phyloP scores from a whole-genome alignment of 2,888 invertebrate species.

The Neria commutata region DNA sequence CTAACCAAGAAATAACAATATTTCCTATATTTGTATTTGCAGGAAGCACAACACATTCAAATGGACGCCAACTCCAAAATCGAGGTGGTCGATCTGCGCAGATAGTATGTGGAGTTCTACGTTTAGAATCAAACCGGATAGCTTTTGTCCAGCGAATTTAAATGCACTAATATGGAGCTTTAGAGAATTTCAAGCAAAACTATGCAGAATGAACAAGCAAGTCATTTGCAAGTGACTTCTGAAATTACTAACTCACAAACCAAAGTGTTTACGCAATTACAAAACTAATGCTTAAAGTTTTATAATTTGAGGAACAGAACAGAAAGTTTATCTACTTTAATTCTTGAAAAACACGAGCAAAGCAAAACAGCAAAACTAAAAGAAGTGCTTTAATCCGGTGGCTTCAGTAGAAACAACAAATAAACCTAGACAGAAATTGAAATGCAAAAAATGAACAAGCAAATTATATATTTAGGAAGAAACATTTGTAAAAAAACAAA shows the following conservation, averaged over 20 bases:
- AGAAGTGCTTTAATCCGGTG: constrained; percentile 41
- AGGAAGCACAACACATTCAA: constrained; percentile 76
- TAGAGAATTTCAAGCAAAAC: constrained; percentile 1
- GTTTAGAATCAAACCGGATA: constrained; percentile 16
- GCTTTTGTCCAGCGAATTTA: constrained; percentile 21
- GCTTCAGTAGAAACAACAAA: constrained; percentile 24
- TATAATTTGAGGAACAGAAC: background rate
- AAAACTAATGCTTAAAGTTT: no score
- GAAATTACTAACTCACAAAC: background rate
- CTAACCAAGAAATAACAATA: constrained; percentile 8
- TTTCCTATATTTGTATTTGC: constrained; percentile 50
- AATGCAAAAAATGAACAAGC: background rate
- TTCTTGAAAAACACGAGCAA: background rate
- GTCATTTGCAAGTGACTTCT: background rate
- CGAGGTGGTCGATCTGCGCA: constrained; percentile 76
- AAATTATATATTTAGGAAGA: background rate
- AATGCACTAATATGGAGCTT: background rate
- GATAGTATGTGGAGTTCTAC: constrained; percentile 62
- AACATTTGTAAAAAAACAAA: no score
- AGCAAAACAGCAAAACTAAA: constrained; percentile 15
- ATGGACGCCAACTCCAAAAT: constrained; percentile 69
- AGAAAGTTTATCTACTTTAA: background rate
- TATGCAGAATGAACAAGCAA: constrained; percentile 6
- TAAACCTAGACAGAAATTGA: background rate
- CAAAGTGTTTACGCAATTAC: no score